Evolutionary conservation across 2,113 vertebrate genomes (phyloP), one percentile per base, ranked within the genome.

Genomic region (Pyxicephalus adspersus): DNA sequence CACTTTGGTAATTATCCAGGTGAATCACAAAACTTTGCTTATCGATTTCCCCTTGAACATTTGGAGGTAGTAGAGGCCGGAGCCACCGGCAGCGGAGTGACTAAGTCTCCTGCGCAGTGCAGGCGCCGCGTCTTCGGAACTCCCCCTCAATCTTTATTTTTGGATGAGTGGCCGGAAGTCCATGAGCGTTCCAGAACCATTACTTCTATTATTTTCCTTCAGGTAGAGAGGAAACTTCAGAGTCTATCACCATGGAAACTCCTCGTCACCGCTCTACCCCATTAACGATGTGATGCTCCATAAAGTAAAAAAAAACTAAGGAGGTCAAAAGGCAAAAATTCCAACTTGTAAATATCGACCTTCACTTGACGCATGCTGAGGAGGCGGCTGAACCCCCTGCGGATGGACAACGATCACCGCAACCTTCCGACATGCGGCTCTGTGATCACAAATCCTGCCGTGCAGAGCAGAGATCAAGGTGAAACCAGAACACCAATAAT

Each of bases 241-340:
- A 29, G 55, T 55, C 9, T n/a, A 58, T 78, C 76, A 13, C 51
- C 45, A 78, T 78, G 29, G 76, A 29, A 78, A 78, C 76, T 7
- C 19, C 4, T 54, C 50, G 52, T 77, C 64, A 26, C 61, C 3
- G 9, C 22, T 64, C 60, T 64, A 31, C 58, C 61, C 74, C 58
- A 64, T 52, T 77, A 54, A 0, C 23, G 75, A 77, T 51, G 64
- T 50, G 22, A 52, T 76, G 38, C 52, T 76, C 74, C 52, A 18
- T 4, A 51, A 63, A 64, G 38, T 64, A 28, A 51, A 71, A 54
- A 68, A 50, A n/a, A 29, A 29, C 25, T 9, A 0, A 15, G 11
- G 64, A 64, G 57, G 58, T 76, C 64, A 61, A 52, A 23, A 29
- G 29, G 60, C 13, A 18, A 45, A 51, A 51, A 23, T 52, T 45